Base-by-base conservation (phyloP, 2,888 invertebrate species). In the Elegia similella region DNA sequence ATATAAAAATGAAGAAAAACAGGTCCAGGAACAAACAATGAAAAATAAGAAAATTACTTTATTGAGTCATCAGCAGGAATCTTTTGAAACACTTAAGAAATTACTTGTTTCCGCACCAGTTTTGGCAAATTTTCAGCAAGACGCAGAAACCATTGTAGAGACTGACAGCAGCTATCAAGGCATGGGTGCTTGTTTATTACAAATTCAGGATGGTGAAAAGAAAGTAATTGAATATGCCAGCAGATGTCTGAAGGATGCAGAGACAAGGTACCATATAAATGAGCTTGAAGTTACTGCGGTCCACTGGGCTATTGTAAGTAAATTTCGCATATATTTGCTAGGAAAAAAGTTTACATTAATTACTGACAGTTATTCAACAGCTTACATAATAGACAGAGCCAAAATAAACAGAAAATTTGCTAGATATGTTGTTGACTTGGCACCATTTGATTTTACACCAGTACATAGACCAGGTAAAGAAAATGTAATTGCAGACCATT, bases 211-310 rank as follows among this genome's bases (percentile, higher is more conserved):
- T 15, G 42, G 58, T 5, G 56, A 61, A 23, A 52, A 54, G 15
- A 60, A 56, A 42, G 58, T 61, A 1, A 58, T 61, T 2, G 53
- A 62, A 42, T 59, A 62, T 56, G 59, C 62, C 15, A 59, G 62
- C 47, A 47, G 59, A 56, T 43, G 60, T 30, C 15, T 62, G 23
- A 62, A 59, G 32, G 60, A 62, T 54, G 55, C 62, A 10, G 60
- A 62, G 56, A 57, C 57, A 13, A 44, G 62, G 50, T 62, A 62
- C 29, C 62, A 62, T 42, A 62, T 60, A 12, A 62, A 60, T 58
- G 62, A 62, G 34, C 34, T 60, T 10, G 62, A 60, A 29, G 58
- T 61, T 38, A 59, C 59, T 15, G 59, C 59, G 2, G 60, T 60
- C 12, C 52, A 60, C 29, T 60, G 55, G 60, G 60, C 60, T 17